Base-by-base conservation (phyloP, 2,888 invertebrate genomes). In the Orthosia cruda region DNA sequence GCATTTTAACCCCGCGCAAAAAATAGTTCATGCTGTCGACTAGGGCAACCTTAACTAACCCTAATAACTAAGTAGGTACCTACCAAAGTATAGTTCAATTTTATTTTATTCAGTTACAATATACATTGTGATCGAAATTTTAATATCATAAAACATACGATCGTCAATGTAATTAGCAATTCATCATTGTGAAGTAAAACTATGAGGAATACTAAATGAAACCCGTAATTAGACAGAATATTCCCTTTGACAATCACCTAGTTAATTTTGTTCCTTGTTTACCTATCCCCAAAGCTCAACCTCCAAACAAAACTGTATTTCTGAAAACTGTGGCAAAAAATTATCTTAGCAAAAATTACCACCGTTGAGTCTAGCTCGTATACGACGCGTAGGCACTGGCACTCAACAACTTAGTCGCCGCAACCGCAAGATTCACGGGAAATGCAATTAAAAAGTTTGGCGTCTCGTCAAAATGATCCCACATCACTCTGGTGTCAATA, bases 391-490 rank as follows among this genome's bases (percentile, higher is more conserved):
- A 77, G 80, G 87, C 86, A 83, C 83, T 85, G 80, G 87, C 86
- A 83, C 83, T 85, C 15, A 23, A 68, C 50, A 57, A 65, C 20
- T 20, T 72, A 69, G 63, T 80, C 61, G 47, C 77, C 88, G 74
- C 84, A 81, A 82, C 77, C 88, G 74, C 84, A 81, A 82, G 55
- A 75, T 84, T 86, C 57, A 40, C 64, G 74, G 72, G 78, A 89
- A 87, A 84, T 76, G 80, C 87, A 85, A 88, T 88, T 86, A 90
- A 88, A 89, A 86, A 79, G 55, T 70, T 88, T 88, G 83, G 81
- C 86, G 84, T 74, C 67, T 71, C 81, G 73, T 90, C 86, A 86
- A 89, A 86, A 74, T 70, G 52, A 77, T 66, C 75, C 75, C 71
- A 81, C 84, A 81, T 77, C 77, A 79, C 77, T 80, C 59, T 75